A percentile compares a stretch with the other conserved stretches of the same genome.
phyloP scores from a whole-genome alignment of 1,140 invertebrate species.

The Neomicropteryx cornuta region DNA sequence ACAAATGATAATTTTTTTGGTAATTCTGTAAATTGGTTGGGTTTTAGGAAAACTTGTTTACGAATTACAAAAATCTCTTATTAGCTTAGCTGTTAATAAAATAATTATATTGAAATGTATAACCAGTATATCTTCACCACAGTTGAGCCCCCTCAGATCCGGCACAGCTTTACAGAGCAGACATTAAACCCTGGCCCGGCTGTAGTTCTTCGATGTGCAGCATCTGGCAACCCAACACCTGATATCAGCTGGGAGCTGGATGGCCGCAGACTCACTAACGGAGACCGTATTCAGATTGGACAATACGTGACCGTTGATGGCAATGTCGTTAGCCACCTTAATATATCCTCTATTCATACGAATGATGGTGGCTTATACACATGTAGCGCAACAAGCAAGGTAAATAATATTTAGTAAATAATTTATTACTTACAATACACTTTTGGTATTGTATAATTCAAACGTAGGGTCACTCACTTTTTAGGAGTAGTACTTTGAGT shows the following conservation, averaged over 20 bases:
- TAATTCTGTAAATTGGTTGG: too few species aligned
- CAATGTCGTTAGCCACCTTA: conserved; percentile 88
- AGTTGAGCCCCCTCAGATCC: conserved; percentile 81
- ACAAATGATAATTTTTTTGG: too few species aligned
- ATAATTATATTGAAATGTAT: too few species aligned
- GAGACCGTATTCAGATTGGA: conserved; percentile 65
- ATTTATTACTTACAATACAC: too few species aligned
- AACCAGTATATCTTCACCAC: conserved; percentile 16
- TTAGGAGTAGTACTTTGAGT: too few species aligned
- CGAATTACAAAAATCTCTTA: too few species aligned
- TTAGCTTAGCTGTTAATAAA: too few species aligned
- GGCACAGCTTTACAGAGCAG: conserved; percentile 75
- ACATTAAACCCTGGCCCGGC: conserved; percentile 78
- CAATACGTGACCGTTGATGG: conserved; percentile 81
- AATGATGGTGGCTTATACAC: conserved; percentile 90
- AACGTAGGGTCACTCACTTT: too few species aligned
- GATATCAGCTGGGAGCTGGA: conserved; percentile 92
- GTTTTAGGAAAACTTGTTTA: too few species aligned
- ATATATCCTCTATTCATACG: conserved; percentile 83
- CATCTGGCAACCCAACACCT: conserved; percentile 85
- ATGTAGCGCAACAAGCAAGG: conserved; percentile 84
- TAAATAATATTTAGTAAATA: conserved; percentile 19
- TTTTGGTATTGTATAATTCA: too few species aligned
- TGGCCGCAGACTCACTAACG: conserved; percentile 71
- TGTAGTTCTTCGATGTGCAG: conserved; percentile 61